Evolutionary conservation across 92 coral and sea anemone genomes (phyloP), one percentile per base, ranked within the genome.

Genomic region (Metridium senile): DNA sequence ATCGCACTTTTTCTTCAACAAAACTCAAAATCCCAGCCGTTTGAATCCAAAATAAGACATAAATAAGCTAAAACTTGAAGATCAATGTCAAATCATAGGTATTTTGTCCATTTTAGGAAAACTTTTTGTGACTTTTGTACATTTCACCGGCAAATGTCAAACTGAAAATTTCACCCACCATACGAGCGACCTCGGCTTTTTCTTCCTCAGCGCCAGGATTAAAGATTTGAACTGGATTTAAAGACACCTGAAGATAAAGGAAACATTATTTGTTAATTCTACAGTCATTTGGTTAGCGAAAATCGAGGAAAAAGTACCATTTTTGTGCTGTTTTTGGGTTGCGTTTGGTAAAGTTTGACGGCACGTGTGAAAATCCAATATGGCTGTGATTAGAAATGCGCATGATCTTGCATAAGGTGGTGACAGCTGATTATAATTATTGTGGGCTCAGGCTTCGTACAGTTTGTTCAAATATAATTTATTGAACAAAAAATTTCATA

Each of bases 171-270:
- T 39, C 13, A 39, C 97, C 82, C 59, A 96, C 99, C 84, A 96
- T 61, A 22, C 99, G 92, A 62, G 99, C 99, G 2, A 87, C 93
- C 56, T 96, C 99, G 9, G 98, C 99, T 58, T 90, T 85, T 76
- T 96, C 99, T 74, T 96, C 99, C 58, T 96, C 99, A 2, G 99
- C 96, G 26, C 96, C 96, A 29, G 93, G 96, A 79, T 96, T 96
- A 19, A 93, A 82, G 85, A 96, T 96, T 79, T 92, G 97, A 0
- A 96, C 99, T 59, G 99, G 99, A 71, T 96, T 96, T 32, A 96
- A 72, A 33, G 99, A 96, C 27, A 96, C 99, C 99, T 96, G 30
- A 52, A 75, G 70, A 76, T 20, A 72, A 26, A 33, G 75, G 8
- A 46, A 28, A 7, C 26, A 46, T 35, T 58, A 6, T 30, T 10